Evolutionary conservation across 2,888 invertebrate genomes (phyloP), one percentile per base, ranked within the genome.

Genomic region (Dioctria rufipes): DNA sequence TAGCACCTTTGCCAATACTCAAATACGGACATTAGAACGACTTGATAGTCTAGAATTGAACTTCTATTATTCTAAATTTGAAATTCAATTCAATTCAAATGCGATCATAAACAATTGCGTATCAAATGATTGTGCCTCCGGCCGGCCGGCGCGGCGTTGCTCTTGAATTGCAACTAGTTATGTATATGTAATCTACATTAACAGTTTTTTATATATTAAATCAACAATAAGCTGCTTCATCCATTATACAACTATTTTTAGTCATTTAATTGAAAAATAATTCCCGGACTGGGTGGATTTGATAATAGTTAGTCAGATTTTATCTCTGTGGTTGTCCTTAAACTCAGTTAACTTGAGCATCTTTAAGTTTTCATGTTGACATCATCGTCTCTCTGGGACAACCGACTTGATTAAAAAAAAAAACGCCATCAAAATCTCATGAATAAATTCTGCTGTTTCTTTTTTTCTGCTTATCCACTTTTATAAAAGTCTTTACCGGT

Each of bases 311-410:
- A 54, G 54, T 54, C 11, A 54, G 54, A 54, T 54, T 54, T 11
- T 4, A 4, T 54, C 54, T 11, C 54, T 4, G 54, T 11, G n/a
- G 54, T 54, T 54, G 54, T 54, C 54, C 54, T 54, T 54, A 54
- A 54, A 11, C 54, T 11, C 0, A n/a, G 5, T n/a, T 54, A 4
- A 54, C n/a, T 5, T 37, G 11, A 43, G 42, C 73, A 37, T 73
- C 73, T 73, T 73, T 39, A 25, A 39, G 4, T 73, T 73, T 73
- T 73, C 73, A 58, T 60, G 77, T 77, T 77, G 63, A 77, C 77
- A 77, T 77, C 77, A 63, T 77, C 61, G 51, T 71, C 8, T n/a
- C 69, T 49, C 77, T 49, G 49, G 49, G 63, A 63, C 49, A 46
- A 77, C 77, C 77, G 63, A 46, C 77, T 42, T 61, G 25, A 61